Evolutionary conservation across 2,797 vertebrate genomes (phyloP).

Genomic region (Kryptolebias ocellatus): DNA sequence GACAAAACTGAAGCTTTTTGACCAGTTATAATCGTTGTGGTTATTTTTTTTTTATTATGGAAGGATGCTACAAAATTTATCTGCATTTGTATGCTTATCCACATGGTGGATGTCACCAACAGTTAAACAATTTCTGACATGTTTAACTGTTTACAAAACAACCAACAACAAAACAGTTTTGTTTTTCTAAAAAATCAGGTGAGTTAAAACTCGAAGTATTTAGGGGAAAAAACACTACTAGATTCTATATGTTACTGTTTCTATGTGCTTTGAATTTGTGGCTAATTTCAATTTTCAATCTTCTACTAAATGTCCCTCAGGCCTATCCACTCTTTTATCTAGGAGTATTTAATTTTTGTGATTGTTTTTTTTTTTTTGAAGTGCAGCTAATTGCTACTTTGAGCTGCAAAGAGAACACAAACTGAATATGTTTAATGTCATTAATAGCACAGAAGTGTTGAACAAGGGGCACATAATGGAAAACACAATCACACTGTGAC

Average conservation of each 20-base stretch:
- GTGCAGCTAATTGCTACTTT: slow-evolving; percentile 52
- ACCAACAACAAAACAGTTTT: neutral
- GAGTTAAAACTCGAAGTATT: neutral
- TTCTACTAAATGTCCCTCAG: slow-evolving; percentile 23
- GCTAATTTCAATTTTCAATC: slow-evolving; percentile 23
- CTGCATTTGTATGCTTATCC: too few relatives aligned
- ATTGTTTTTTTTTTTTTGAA: slow-evolving; percentile 33
- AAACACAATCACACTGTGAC: slow-evolving; percentile 22
- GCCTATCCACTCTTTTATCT: slow-evolving; percentile 27
- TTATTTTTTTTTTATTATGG: too few relatives aligned
- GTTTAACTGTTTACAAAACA: neutral
- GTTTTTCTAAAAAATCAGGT: neutral
- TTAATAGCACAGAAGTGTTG: slow-evolving; percentile 30
- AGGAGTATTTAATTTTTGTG: slow-evolving; percentile 19
- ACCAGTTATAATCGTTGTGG: too few relatives aligned
- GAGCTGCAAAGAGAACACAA: slow-evolving; percentile 25
- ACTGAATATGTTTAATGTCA: slow-evolving; percentile 32
- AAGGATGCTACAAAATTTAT: too few relatives aligned
- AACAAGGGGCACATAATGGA: slow-evolving; percentile 42
- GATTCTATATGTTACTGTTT: neutral
- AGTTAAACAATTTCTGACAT: too few relatives aligned
- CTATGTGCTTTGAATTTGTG: neutral
- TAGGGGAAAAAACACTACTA: neutral
- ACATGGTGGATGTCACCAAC: too few relatives aligned
- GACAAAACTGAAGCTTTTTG: too few relatives aligned